These are phyloP conservation scores for Erpobdella octoculata DNA, from an alignment of 2,888 invertebrate species.

Conservation along the genomic window DNA sequence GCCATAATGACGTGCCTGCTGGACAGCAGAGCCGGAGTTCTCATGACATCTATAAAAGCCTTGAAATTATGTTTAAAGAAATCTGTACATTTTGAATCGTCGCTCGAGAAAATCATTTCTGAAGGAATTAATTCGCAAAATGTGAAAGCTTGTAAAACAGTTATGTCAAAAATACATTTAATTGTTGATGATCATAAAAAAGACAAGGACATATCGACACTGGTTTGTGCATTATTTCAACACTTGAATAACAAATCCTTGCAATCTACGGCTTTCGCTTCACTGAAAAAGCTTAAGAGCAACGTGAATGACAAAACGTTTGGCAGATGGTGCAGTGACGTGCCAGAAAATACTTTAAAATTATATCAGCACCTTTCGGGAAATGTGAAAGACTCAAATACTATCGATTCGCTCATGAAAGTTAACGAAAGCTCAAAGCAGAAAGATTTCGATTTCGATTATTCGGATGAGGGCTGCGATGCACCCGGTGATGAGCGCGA, in stretches of 20 bases:
- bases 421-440: neutral
- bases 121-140: constrained; percentile 19
- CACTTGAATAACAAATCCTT: constrained; percentile 22
- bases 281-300: constrained; percentile 13
- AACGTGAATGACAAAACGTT: constrained; percentile 6
- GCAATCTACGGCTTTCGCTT: neutral
- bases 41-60: constrained; percentile 7
- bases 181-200: constrained; percentile 11
- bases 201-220: neutral
- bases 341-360: constrained; percentile 7
- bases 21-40: constrained; percentile 17
- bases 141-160: constrained; percentile 8
- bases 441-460: neutral
- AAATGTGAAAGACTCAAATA: neutral
- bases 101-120: constrained; percentile 13
- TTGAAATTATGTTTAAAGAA: constrained; percentile 21
- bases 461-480: neutral
- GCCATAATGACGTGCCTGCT: constrained; percentile 19
- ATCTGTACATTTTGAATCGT: constrained; percentile 7
- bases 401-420: constrained; percentile 13
- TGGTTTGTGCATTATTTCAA: constrained; percentile 18
- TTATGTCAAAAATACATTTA: constrained; percentile 19
- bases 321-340: neutral
- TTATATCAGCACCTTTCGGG: constrained; percentile 16
- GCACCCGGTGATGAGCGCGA: neutral